These are phyloP conservation scores for Daboia siamensis DNA, from an alignment of 2,113 vertebrate genomes.

Conservation along the genomic window DNA sequence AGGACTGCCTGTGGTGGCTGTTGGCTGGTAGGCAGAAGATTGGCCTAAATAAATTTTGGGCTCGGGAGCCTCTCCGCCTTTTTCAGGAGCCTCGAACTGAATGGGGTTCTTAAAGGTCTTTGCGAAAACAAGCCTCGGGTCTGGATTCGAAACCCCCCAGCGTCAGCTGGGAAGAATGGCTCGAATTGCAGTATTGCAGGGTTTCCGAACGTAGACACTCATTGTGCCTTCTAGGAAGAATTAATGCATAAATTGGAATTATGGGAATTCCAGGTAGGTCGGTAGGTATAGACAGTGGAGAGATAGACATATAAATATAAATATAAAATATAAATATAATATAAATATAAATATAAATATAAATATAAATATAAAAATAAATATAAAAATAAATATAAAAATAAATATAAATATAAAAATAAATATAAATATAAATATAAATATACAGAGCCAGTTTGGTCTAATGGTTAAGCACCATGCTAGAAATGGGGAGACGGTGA, in stretches of 20 bases:
- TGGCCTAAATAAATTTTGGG: background rate
- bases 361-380: background rate
- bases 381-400: background rate
- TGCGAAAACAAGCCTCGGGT: fast-evolving
- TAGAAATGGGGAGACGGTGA: background rate
- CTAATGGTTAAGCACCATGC: background rate
- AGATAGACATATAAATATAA: background rate
- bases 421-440: background rate
- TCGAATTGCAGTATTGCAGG: background rate
- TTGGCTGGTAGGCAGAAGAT: background rate
- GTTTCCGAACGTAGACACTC: no score
- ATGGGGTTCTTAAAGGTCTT: background rate
- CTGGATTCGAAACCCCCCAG: background rate
- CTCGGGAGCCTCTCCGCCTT: background rate
- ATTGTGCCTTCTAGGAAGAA: background rate
- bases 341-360: background rate
- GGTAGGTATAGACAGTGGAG: background rate
- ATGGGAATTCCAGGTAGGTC: background rate
- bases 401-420: background rate
- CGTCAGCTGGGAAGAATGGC: no score
- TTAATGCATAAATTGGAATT: background rate
- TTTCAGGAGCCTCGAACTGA: background rate
- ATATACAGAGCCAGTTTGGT: background rate
- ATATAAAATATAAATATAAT: no score
- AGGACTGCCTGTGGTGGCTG: background rate